Evolutionary conservation across 2,797 vertebrate species (phyloP), one percentile per base, ranked within the genome.

Genomic region (Lophotriccus pileatus): DNA sequence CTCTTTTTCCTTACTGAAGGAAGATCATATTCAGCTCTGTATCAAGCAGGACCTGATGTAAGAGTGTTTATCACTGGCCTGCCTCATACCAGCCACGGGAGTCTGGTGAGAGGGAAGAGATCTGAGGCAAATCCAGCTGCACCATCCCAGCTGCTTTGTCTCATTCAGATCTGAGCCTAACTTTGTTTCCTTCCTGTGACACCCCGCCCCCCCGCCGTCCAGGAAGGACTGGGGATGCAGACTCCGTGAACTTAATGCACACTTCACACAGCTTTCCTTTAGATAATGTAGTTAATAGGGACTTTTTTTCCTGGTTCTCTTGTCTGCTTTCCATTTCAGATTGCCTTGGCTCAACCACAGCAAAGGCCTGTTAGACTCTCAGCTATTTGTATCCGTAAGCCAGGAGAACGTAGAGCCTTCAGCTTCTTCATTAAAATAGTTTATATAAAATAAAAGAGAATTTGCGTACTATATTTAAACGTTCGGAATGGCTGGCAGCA

Each of bases 381-480:
- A 90, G 43, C 63, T 62, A 64, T 66, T 80, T 92, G 34, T 88
- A 69, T 87, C 85, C 44, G 36, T 53, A 91, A 75, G 37, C n/a
- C 63, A 69, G 16, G 67, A 78, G 49, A 93, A 89, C 20, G 47
- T 24, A 66, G 66, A 88, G 39, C 63, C 27, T 90, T 93, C 56
- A 80, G 60, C 47, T 86, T 91, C 70, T 69, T 91, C 67, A 86
- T 76, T 85, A 75, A 70, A 95, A 58, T 67, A 77, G 27, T 91
- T 94, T 88, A 39, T 84, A 73, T 58, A 88, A 94, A 93, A 91
- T 78, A 88, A 75, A 93, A 92, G 60, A 74, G 63, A 88, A 47
- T 86, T 96, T 88, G 34, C 0, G 0, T 86, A n/a, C 85, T 94
- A 56, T 96, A 84, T 95, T 95, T 90, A 90, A 94, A 63, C 0